Evolutionary conservation across 2,113 vertebrate genomes (phyloP).

Genomic region (Hylia prasina): DNA sequence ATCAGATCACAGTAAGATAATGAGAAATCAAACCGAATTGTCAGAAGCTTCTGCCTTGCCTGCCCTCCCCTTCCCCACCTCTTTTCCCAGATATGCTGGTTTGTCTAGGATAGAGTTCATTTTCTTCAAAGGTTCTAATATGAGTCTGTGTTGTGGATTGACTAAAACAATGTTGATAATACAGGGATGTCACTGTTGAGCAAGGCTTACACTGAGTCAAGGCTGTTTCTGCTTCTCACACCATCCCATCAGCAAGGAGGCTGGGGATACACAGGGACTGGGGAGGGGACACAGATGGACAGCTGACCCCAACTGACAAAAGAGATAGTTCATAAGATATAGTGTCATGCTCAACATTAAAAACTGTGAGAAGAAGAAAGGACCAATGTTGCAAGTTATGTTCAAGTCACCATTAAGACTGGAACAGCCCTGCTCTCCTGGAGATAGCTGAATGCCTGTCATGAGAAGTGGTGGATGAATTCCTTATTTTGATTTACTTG

Average conservation of each 20-base stretch:
- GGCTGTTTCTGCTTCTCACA: not conserved
- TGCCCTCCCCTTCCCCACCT: not conserved
- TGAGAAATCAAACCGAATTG: not conserved
- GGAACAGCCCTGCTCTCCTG: not conserved
- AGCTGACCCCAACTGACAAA: not conserved
- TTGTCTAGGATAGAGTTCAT: not conserved
- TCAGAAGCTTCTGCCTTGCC: not conserved
- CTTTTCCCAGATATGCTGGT: not conserved
- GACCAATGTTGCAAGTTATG: not conserved
- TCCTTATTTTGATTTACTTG: not conserved
- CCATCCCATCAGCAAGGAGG: not conserved
- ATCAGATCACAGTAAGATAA: not conserved
- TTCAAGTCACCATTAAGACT: not conserved
- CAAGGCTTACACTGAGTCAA: not conserved
- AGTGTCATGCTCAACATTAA: not conserved
- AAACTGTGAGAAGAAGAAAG: not conserved
- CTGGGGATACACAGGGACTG: not conserved
- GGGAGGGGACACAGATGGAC: not conserved
- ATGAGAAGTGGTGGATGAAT: not conserved
- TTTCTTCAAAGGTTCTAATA: not conserved
- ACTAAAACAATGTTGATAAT: not conserved
- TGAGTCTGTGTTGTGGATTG: not conserved
- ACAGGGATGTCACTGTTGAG: not conserved
- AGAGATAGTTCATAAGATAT: not conserved
- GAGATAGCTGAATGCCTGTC: not conserved